Base-by-base conservation (phyloP, 1,140 invertebrate genomes). In the Drosophila kanapiae region DNA sequence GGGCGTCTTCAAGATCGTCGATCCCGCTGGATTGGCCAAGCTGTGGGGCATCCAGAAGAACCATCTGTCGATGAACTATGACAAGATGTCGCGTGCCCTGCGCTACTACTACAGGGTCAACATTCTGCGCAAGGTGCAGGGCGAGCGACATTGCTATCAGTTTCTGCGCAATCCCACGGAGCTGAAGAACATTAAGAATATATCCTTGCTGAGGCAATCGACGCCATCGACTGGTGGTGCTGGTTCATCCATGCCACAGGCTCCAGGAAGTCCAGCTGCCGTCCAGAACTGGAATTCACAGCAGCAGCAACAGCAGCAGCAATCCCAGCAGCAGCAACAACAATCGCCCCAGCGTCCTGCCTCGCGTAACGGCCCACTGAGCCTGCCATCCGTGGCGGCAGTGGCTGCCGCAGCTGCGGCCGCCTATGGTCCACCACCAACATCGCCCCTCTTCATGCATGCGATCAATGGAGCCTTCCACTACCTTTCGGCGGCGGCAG, bases 21-120 rank as follows among this genome's bases (percentile, higher is more conserved):
- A 99, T 93, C 98, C 98, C 1, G 97, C 98, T 16, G 98, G 97
- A 11, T 93, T 99, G 57, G 98, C 98, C 0, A 96, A 98, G 84
- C 94, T 99, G 1, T 99, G 99, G 99, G 99, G 99, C 29, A 99
- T 99, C 80, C 97, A 99, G 91, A 99, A 99, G 93, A 99, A 99
- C 93, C 99, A 99, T 94, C 95, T 99, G 51, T 99, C 99, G 33
- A 99, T 99, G 99, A 99, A 99, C 93, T 99, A 99, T 93, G 99
- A 99, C 93, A 99, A 99, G 94, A 99, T 99, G 97, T 99, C 98
- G 51, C 94, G 99, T 80, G 99, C 99, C 54, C 94, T 99, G 11
- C 95, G 99, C 75, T 99, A 99, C 93, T 99, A 99, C 92, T 99
- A 99, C 93, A 96, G 99, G 91, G 99, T 99, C 48, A 98, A 99